Evolutionary conservation across 2,888 invertebrate genomes (phyloP).

Genomic region (Lingula anatina): DNA sequence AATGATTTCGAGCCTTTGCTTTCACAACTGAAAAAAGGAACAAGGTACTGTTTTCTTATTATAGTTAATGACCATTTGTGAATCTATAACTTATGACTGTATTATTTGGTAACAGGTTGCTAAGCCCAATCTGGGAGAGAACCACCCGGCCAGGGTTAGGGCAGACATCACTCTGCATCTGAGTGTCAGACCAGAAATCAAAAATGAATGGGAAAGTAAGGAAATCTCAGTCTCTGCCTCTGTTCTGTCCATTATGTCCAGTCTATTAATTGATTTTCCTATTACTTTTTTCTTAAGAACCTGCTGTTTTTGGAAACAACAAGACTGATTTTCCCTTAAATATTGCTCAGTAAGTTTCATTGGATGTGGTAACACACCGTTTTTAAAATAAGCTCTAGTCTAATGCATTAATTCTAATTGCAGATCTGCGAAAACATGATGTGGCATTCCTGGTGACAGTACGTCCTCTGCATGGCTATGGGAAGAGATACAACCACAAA

Average conservation of each 20-base stretch:
- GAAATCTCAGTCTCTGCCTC: too few relatives aligned
- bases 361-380: too few relatives aligned
- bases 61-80: too few relatives aligned
- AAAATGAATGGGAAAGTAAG: conserved; percentile 84
- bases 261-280: too few relatives aligned
- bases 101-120: conserved; percentile 53
- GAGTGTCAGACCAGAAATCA: conserved; percentile 84
- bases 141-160: conserved; percentile 88
- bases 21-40: background rate
- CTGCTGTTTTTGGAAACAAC: too few relatives aligned
- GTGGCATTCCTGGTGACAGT: conserved; percentile 95
- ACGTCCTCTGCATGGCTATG: conserved; percentile 76
- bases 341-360: too few relatives aligned
- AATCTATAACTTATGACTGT: too few relatives aligned
- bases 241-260: too few relatives aligned
- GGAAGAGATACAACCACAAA: conserved; percentile 54
- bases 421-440: conserved; percentile 84
- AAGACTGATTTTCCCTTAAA: too few relatives aligned
- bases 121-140: conserved; percentile 69
- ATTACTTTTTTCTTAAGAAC: too few relatives aligned
- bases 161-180: conserved; percentile 92
- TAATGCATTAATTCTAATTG: conserved; percentile 5
- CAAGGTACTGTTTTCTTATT: background rate
- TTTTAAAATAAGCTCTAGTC: too few relatives aligned
- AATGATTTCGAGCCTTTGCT: background rate